Conservation (phyloP, 2,113 vertebrate species). For the Oenanthe oenanthe region DNA sequence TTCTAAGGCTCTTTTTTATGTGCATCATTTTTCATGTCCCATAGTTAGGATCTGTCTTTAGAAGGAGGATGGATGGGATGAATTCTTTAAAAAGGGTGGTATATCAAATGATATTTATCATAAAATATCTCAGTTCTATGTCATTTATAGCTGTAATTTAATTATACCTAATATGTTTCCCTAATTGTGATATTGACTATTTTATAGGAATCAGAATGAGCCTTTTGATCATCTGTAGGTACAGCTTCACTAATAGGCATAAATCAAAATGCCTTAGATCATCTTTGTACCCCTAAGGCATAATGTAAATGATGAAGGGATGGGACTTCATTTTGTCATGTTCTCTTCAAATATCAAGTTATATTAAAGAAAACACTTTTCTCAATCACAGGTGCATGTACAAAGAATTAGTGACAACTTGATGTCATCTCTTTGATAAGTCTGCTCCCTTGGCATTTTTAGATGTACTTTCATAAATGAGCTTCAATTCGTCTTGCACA, state of each 20-base stretch:
- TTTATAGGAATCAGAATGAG: conserved; percentile 59
- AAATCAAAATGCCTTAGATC: conserved; percentile 73
- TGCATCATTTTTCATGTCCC: background rate
- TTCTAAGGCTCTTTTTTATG: background rate
- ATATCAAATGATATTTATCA: conserved; percentile 28
- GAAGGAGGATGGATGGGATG: background rate
- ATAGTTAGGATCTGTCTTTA: background rate
- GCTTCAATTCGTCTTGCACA: conserved; percentile 69
- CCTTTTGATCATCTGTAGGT: conserved; percentile 45
- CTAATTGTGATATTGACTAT: conserved; percentile 45
- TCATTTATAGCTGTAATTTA: conserved; percentile 51
- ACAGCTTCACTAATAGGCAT: conserved; percentile 47
- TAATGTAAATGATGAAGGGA: conserved; percentile 71
- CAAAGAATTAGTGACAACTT: conserved; percentile 72
- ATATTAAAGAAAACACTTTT: conserved; percentile 80
- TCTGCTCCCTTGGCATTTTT: conserved; percentile 75
- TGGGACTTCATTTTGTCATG: conserved; percentile 70
- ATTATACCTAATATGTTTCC: conserved; percentile 35
- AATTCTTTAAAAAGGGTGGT: conserved; percentile 8
- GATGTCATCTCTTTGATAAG: conserved; percentile 77
- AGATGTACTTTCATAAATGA: conserved; percentile 74
- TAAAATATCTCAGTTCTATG: conserved; percentile 2
- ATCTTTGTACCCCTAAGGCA: conserved; percentile 67
- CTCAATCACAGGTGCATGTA: conserved; percentile 68
- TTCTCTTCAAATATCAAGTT: conserved; percentile 78